phyloP scores from a whole-genome alignment of 2,888 invertebrate species.

The Rhamnusium bicolor region DNA sequence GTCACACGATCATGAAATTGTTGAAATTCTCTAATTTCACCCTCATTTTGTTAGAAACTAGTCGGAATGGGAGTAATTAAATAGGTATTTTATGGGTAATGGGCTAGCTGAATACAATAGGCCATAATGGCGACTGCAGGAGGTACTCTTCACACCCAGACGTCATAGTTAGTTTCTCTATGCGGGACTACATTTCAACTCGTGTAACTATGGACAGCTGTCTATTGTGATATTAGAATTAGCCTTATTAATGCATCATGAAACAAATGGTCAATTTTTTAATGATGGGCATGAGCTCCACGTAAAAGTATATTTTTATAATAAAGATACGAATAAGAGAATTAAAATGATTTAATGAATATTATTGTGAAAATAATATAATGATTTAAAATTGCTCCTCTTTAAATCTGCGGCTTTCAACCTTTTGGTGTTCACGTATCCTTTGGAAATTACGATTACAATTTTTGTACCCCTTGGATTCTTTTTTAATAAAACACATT shows the following conservation, averaged over 20 bases:
- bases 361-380: too few relatives aligned
- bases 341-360: too few relatives aligned
- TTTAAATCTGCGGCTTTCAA: too few relatives aligned
- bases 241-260: conserved; percentile 7
- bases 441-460: too few relatives aligned
- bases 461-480: too few relatives aligned
- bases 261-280: conserved; percentile 14
- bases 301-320: too few relatives aligned
- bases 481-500: too few relatives aligned
- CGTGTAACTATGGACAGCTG: conserved; percentile 38
- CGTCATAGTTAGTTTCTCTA: conserved; percentile 46
- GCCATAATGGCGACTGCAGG: conserved; percentile 62
- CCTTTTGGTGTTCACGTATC: too few relatives aligned
- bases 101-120: conserved; percentile 65
- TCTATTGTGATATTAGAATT: conserved; percentile 31
- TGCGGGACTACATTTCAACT: conserved; percentile 21
- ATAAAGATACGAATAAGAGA: too few relatives aligned
- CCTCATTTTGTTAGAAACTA: conserved; percentile 55
- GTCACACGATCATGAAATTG: conserved; percentile 51
- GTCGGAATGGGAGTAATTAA: conserved; percentile 65
- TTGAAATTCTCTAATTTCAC: conserved; percentile 60
- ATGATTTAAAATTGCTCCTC: too few relatives aligned
- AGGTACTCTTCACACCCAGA: conserved; percentile 53
- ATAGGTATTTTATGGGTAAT: conserved; percentile 67
- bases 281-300: neutral